phyloP scores from a whole-genome alignment of 2,888 invertebrate species.

The Pseudoips prasinana region DNA sequence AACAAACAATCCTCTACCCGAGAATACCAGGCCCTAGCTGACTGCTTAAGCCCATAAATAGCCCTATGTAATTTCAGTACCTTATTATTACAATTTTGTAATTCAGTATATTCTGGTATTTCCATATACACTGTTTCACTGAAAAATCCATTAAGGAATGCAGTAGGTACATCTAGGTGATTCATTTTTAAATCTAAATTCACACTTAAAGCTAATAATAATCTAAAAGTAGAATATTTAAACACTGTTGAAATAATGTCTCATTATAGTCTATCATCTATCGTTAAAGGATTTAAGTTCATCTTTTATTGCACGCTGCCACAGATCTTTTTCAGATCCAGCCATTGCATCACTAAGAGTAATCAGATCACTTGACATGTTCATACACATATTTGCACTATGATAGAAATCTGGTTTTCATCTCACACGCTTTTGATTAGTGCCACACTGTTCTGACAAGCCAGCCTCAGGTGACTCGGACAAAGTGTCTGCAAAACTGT shows the following conservation, averaged over 20 bases:
- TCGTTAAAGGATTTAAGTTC: constrained; percentile 5
- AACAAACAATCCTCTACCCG: constrained; percentile 3
- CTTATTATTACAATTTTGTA: constrained; percentile 6
- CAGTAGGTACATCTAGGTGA: constrained; percentile 4
- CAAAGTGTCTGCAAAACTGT: background rate
- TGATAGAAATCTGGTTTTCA: background rate
- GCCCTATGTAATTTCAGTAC: constrained; percentile 4
- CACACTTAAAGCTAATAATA: constrained; percentile 7
- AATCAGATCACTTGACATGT: background rate
- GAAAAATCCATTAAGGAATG: constrained; percentile 7
- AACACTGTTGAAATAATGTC: constrained; percentile 7
- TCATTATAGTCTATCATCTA: constrained; percentile 6
- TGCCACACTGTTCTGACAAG: background rate
- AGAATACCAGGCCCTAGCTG: constrained; percentile 5
- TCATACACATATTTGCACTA: constrained; percentile 1
- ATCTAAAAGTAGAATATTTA: constrained; percentile 4
- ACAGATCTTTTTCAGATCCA: constrained; percentile 5
- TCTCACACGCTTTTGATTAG: background rate
- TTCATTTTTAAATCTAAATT: background rate
- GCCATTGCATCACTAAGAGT: constrained; percentile 1
- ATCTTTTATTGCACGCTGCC: constrained; percentile 4
- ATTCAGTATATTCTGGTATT: constrained; percentile 6
- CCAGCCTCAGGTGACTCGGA: background rate
- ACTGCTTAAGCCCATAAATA: constrained; percentile 8
- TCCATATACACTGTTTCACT: constrained; percentile 5